Conservation (phyloP, 2,797 vertebrate genomes). For the Microcaecilia unicolor region DNA sequence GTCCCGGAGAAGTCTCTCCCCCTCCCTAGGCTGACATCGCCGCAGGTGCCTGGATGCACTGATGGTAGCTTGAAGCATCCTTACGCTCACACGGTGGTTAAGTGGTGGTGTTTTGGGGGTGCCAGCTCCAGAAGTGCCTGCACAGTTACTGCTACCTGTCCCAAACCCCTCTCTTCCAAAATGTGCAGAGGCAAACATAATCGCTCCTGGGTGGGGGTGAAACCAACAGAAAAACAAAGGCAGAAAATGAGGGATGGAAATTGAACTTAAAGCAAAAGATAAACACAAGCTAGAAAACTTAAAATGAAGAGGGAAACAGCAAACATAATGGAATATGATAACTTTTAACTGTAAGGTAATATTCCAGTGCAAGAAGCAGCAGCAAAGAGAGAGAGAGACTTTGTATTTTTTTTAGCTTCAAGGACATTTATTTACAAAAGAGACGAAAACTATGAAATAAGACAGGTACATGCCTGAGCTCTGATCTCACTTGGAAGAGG, state of each 20-base stretch:
- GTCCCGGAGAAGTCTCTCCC: too few species aligned
- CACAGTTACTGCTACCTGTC: conserved; percentile 86
- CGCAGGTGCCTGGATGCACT: conserved; percentile 37
- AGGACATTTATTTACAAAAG: too few species aligned
- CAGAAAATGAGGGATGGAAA: conserved; percentile 41
- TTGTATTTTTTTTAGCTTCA: too few species aligned
- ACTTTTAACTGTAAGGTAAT: too few species aligned
- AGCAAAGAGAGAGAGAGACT: too few species aligned
- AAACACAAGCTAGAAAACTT: conserved; percentile 12
- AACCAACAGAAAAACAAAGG: conserved; percentile 44
- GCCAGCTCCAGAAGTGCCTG: conserved; percentile 82
- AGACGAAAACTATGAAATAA: too few species aligned
- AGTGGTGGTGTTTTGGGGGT: conserved; percentile 63
- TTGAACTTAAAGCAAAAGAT: conserved; percentile 25
- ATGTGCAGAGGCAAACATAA: conserved; percentile 97
- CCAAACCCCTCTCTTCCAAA: conserved; percentile 91
- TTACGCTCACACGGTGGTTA: conserved; percentile 59
- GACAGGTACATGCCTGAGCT: too few species aligned
- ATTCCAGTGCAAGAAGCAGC: too few species aligned
- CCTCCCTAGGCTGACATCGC: too few species aligned
- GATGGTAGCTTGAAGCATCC: too few species aligned
- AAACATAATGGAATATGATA: too few species aligned
- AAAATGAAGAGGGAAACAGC: conserved; percentile 8
- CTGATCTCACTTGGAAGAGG: too few species aligned
- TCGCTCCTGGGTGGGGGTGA: conserved; percentile 62